Evolutionary conservation across 1,140 invertebrate species (phyloP), one percentile per base, ranked within the genome.

Genomic region (Drosophila erecta): DNA sequence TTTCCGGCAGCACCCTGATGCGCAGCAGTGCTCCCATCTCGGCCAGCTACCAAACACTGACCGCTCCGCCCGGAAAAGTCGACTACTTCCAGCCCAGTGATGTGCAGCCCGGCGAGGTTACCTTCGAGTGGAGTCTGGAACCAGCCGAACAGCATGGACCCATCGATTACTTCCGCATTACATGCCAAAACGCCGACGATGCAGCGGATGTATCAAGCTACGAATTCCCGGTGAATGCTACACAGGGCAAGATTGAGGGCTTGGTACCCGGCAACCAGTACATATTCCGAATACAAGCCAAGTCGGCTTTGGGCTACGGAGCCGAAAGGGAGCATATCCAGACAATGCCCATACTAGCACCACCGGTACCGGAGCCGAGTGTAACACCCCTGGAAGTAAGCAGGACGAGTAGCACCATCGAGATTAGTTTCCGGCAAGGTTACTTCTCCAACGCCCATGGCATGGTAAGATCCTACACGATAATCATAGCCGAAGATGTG

Each of bases 381-480:
- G 95, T 97, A 1, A 95, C 96, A 30, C 97, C 97, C 0, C 95
- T 95, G 10, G 96, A 97, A 90, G 96, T 98, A 22, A 95, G 95
- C 60, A 94, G 95, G 41, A 96, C 95, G 30, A 95, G 96, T 3
- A 95, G 94, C 7, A 96, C 97, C 0, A 97, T 98, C 47, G 95
- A 96, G 84, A 96, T 98, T 74, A 93, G 97, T 11, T 98, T 97
- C 93, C 93, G 96, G 4, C 96, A 97, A 74, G 97, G 97, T 92
- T 98, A 97, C 92, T 99, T 99, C 93, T 97, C 96, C 35, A 95
- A 98, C 79, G 95, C 95, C 70, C 97, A 98, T 93, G 98, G 98
- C 0, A 93, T 95, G 93, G 95, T 99, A 17, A 95, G 94, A 6
- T 95, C 95, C 12, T 99, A 98, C 92, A 96, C 97, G 10, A 95